phyloP scores from a whole-genome alignment of 2,797 vertebrate genomes.

The Chelon labrosus region DNA sequence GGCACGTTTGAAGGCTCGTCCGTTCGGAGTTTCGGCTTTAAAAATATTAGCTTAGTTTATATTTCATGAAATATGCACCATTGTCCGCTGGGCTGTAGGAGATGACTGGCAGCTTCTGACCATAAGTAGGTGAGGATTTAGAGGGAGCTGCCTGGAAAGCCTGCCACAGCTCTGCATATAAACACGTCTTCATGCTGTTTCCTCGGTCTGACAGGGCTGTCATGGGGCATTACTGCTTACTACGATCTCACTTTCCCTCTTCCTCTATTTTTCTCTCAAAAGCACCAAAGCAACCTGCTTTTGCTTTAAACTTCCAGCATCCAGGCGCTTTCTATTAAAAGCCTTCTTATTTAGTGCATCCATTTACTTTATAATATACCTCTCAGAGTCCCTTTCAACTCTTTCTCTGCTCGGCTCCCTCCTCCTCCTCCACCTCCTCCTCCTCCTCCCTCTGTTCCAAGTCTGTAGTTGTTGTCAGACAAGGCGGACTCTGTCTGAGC shows the following conservation, averaged over 20 bases:
- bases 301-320: constrained; percentile 49
- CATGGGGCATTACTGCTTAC: constrained; percentile 59
- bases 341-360: constrained; percentile 43
- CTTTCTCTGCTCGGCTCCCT: constrained; percentile 23
- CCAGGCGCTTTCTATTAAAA: constrained; percentile 59
- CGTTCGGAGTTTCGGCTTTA: constrained; percentile 3
- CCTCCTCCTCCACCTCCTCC: constrained; percentile 23
- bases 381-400: constrained; percentile 67
- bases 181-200: constrained; percentile 60
- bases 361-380: constrained; percentile 61
- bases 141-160: constrained; percentile 17
- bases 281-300: constrained; percentile 24
- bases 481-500: constrained; percentile 84
- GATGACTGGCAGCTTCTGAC: constrained; percentile 34
- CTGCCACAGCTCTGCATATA: constrained; percentile 43
- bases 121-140: constrained; percentile 18
- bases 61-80: constrained; percentile 5
- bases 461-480: constrained; percentile 81
- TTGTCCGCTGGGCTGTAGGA: constrained; percentile 26
- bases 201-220: constrained; percentile 59
- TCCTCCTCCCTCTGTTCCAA: constrained; percentile 68
- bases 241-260: constrained; percentile 27
- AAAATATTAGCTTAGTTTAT: neutral
- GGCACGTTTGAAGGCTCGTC: neutral
- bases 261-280: constrained; percentile 20